These are phyloP conservation scores for Gymnoscopelus braueri DNA, from an alignment of 2,797 vertebrate genomes.

Conservation along the genomic window DNA sequence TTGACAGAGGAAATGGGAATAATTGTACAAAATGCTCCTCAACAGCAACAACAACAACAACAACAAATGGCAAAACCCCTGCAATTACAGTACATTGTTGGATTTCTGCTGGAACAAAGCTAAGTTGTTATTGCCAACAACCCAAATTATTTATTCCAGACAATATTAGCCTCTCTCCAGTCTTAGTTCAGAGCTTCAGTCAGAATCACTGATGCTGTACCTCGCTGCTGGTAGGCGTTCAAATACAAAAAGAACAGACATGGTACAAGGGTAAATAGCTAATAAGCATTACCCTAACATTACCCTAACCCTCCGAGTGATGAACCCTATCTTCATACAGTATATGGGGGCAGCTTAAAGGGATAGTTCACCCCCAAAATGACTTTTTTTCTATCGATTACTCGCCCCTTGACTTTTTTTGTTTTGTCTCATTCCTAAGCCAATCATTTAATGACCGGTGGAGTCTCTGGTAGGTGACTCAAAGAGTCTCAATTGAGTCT, in stretches of 20 bases:
- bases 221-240: slow-evolving; percentile 23
- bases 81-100: slow-evolving; percentile 64
- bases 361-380: too few species aligned
- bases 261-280: slow-evolving; percentile 52
- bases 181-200: slow-evolving; percentile 43
- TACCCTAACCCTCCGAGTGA: too few species aligned
- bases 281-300: slow-evolving; percentile 43
- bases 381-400: too few species aligned
- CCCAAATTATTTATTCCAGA: slow-evolving; percentile 47
- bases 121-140: slow-evolving; percentile 67
- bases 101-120: slow-evolving; percentile 67
- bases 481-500: too few species aligned
- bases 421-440: too few species aligned
- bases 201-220: slow-evolving; percentile 55
- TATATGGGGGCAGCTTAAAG: too few species aligned
- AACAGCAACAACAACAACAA: slow-evolving; percentile 61
- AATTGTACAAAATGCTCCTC: slow-evolving; percentile 74
- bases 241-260: slow-evolving; percentile 46
- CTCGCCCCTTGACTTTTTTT: too few species aligned
- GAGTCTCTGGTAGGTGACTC: too few species aligned
- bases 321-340: too few species aligned
- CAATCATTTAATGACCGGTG: too few species aligned
- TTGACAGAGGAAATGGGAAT: slow-evolving; percentile 77
- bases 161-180: too few species aligned
- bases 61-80: slow-evolving; percentile 18